These are phyloP conservation scores for Dendropsophus ebraccatus DNA, from an alignment of 2,113 vertebrate genomes.

Conservation along the genomic window DNA sequence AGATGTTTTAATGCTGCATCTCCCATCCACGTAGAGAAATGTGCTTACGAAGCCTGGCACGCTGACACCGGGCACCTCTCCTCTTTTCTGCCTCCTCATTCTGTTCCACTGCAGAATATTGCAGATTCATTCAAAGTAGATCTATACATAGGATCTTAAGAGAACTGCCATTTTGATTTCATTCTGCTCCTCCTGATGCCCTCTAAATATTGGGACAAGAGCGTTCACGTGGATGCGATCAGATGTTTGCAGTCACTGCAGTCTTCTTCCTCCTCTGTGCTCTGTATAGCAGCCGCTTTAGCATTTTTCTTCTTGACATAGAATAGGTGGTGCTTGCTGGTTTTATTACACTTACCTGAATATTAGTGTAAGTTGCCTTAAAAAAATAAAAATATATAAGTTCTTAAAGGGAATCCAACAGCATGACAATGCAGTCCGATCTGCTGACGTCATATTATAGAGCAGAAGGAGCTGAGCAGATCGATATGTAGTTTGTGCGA, in stretches of 20 bases:
- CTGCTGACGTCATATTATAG: no score
- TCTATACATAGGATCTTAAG: background rate
- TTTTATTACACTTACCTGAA: background rate
- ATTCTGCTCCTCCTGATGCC: background rate
- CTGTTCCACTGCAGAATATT: constrained; percentile 46
- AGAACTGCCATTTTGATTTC: constrained; percentile 16
- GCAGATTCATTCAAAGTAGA: constrained; percentile 36
- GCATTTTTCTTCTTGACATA: background rate
- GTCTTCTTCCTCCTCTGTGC: background rate
- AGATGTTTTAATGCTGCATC: constrained; percentile 34
- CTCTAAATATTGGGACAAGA: constrained; percentile 35
- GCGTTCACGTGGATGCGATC: constrained; percentile 6
- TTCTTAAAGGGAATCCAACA: background rate
- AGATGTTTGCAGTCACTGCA: constrained; percentile 3
- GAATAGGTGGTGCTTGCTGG: background rate
- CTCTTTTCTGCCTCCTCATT: background rate
- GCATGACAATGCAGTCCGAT: no score
- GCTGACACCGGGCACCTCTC: constrained; percentile 2
- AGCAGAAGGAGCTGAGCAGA: no score
- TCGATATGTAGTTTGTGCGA: no score
- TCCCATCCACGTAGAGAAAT: background rate
- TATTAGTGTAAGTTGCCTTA: background rate
- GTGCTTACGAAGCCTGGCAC: constrained; percentile 36
- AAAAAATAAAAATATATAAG: no score
- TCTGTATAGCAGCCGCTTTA: background rate